Evolutionary conservation across 2,888 invertebrate genomes (phyloP), one percentile per base, ranked within the genome.

Genomic region (Oligia fasciuncula): DNA sequence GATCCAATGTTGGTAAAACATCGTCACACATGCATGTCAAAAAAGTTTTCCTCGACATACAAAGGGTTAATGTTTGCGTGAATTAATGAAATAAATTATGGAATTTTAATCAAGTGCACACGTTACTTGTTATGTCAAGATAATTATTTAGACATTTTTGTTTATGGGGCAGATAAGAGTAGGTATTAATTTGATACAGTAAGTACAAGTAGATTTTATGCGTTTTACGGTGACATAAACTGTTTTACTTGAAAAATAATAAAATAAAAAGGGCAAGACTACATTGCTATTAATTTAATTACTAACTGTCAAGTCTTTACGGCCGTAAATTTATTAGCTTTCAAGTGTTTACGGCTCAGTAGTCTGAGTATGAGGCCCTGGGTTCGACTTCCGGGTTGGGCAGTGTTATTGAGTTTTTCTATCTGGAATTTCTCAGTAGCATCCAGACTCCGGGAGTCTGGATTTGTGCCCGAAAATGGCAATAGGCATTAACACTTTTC

Each of bases 31-130:
- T 72, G 85, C 85, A 77, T 80, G 80, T 75, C 70, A 70, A 79
- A 81, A 73, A 43, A 19, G 46, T 71, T 73, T 80, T 63, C 46
- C 35, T 63, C 2, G 62, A 4, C 43, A 40, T 66, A 43, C 4
- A 76, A 87, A 83, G 83, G 86, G 86, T 83, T 83, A 77, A 77
- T 23, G 51, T 60, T 76, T 69, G 78, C 86, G 79, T 86, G 88
- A 75, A 76, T 65, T 62, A 57, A 62, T 77, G 13, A 69, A 76
- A 87, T 87, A 80, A 87, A 83, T 87, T 69, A 76, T 54, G 46
- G 23, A 75, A 73, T 74, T 80, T 71, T 77, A 75, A 80, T 68
- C n/a, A 62, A 23, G 68, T 62, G 63, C 60, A 77, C 62, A 79
- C 46, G 67, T 85, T 74, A 63, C 49, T 65, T 51, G 57, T 63